phyloP scores from a whole-genome alignment of 2,113 vertebrate genomes.

The Gavia stellata region DNA sequence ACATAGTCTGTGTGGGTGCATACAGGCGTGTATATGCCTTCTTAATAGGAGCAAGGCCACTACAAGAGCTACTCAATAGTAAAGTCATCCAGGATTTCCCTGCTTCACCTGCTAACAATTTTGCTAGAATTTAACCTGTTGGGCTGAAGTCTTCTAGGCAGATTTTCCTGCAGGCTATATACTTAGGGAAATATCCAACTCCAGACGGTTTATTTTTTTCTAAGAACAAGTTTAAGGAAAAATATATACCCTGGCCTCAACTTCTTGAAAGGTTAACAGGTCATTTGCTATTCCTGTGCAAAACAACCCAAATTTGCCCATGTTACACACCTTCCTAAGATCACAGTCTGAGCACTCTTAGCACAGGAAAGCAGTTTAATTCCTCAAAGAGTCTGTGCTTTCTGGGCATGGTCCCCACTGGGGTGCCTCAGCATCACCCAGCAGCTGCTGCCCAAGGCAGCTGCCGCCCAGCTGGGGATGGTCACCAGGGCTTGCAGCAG shows the following conservation, averaged over 20 bases:
- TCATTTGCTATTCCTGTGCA: background rate
- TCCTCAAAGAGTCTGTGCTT: background rate
- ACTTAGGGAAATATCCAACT: background rate
- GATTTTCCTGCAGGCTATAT: background rate
- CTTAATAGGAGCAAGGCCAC: background rate
- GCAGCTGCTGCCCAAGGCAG: background rate
- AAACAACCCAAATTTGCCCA: background rate
- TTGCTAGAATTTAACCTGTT: background rate
- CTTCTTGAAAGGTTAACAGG: background rate
- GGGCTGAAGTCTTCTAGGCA: background rate
- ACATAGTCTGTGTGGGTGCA: background rate
- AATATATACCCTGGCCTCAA: background rate
- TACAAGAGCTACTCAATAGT: background rate
- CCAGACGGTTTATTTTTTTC: background rate
- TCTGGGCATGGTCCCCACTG: background rate
- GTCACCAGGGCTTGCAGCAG: background rate
- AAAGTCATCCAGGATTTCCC: background rate
- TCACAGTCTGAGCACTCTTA: background rate
- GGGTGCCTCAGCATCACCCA: fast-evolving
- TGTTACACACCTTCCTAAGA: background rate
- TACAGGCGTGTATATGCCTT: fast-evolving
- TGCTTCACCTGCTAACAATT: background rate
- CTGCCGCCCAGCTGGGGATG: background rate
- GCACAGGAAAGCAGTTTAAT: background rate
- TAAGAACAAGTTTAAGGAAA: background rate